Base-by-base conservation (phyloP, 64 coral and sea anemone species). In the Porites lutea region DNA sequence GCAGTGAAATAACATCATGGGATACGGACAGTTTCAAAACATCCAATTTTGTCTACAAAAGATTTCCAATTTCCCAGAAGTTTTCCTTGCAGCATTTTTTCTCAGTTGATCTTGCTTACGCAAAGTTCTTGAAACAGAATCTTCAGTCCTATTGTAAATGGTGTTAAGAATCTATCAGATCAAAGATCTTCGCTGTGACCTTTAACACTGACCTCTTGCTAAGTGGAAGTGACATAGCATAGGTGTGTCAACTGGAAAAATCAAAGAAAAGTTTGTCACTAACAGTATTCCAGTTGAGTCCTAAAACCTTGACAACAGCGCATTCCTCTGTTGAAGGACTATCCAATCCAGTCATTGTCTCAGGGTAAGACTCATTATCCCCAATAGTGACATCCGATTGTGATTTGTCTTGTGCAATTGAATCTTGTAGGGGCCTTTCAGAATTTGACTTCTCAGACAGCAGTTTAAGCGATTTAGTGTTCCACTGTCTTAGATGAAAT, bases 51-150 rank as follows among this genome's bases (percentile, higher is more conserved):
- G 62, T 90, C 57, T 13, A 89, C 16, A 16, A 80, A 73, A 10
- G 61, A 67, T 13, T 82, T 94, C 86, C 92, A 94, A 13, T n/a
- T 79, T 75, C 14, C 27, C 47, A 88, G 86, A 49, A 52, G 68
- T 12, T 77, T 82, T 90, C 93, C 90, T 27, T 13, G 67, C 16
- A 96, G 88, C 46, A 52, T 51, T 82, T 90, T 82, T 21, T 96
- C 90, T 91, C 95, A 96, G 73, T 89, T 61, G 22, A 84, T 22
- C 21, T 96, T 89, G 44, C 19, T 67, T 5, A 89, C 57, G 71
- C 91, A 90, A 13, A 93, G 10, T 72, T 96, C 90, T 85, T 96
- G 88, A 93, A 96, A 96, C 14, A 89, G 66, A 87, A 86, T 89
- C 53, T 93, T 93, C 91, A 93, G 59, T 7, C 18, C 65, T 13